Conservation (phyloP, 2,113 vertebrate species). For the Phalacrocorax aristotelis region DNA sequence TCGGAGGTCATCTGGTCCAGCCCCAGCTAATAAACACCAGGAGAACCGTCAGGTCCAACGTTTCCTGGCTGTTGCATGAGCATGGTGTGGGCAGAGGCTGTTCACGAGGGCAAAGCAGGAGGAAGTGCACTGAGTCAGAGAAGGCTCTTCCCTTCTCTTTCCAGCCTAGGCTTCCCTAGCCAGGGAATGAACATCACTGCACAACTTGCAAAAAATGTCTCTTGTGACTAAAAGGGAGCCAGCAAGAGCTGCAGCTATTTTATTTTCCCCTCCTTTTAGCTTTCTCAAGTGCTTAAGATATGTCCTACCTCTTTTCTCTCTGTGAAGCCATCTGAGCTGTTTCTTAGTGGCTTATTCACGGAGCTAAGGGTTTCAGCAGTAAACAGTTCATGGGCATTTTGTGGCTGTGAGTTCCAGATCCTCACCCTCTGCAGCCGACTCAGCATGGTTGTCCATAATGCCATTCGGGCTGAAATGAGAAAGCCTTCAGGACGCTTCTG, state of each 20-base stretch:
- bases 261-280: neutral
- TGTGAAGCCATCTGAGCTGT: neutral
- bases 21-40: neutral
- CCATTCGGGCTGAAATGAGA: neutral
- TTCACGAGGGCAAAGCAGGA: neutral
- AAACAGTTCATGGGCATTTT: neutral
- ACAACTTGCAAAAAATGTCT: neutral
- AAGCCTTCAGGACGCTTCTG: neutral
- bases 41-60: accelerated
- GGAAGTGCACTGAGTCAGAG: neutral
- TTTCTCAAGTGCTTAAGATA: neutral
- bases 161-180: neutral
- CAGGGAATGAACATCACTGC: neutral
- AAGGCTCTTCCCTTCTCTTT: neutral
- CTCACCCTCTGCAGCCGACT: neutral
- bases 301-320: neutral
- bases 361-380: neutral
- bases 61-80: neutral
- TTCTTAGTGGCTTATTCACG: neutral
- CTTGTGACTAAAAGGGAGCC: neutral
- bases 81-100: accelerated
- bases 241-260: neutral
- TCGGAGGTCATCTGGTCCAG: neutral
- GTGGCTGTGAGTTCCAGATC: neutral
- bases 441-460: neutral